Evolutionary conservation across 2,797 vertebrate species (phyloP), one percentile per base, ranked within the genome.

Genomic region (Epinephelus coioides): DNA sequence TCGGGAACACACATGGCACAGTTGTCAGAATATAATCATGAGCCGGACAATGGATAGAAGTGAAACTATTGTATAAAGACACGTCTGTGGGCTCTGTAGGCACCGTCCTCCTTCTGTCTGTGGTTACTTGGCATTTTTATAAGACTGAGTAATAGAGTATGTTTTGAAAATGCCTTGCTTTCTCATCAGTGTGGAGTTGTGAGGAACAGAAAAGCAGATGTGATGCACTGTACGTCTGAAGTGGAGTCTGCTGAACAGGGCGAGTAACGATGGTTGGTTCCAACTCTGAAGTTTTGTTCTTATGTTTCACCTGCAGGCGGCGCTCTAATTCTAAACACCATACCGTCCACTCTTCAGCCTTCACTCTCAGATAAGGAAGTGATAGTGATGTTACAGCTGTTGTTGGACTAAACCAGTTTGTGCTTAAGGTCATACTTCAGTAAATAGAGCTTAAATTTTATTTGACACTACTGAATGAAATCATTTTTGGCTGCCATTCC

Each of bases 291-390:
- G 7, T 43, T 34, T 51, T 57, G 34, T 25, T 73, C 19, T 73
- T 57, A 3, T 50, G 44, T 78, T 63, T 76, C 49, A 57, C 88
- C 92, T 79, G 74, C 79, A 90, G 91, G 68, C 69, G 90, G 85
- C 73, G 27, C 81, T 85, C 51, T 75, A 72, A 68, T 61, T 60
- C 77, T 67, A 34, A 54, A 68, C 30, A 63, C 50, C 27, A 30
- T 1, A 21, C 2, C 11, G 6, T 43, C 61, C 40, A 49, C 12
- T 63, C 30, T 23, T 51, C 23, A 49, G 5, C 43, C 19, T 27
- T 67, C 25, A n/a, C 50, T 54, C 17, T 50, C n/a, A 44, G 30
- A 67, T n/a, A 34, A 43, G 23, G 5, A 63, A 14, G 34, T 25
- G 2, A 13, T 1, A 49, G 8, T 65, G 10, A 74, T 34, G 54